Percentiles rank a stretch among this genome's conserved stretches.
phyloP scores from a whole-genome alignment of 2,888 invertebrate species.

The Lasius fuliginosus region DNA sequence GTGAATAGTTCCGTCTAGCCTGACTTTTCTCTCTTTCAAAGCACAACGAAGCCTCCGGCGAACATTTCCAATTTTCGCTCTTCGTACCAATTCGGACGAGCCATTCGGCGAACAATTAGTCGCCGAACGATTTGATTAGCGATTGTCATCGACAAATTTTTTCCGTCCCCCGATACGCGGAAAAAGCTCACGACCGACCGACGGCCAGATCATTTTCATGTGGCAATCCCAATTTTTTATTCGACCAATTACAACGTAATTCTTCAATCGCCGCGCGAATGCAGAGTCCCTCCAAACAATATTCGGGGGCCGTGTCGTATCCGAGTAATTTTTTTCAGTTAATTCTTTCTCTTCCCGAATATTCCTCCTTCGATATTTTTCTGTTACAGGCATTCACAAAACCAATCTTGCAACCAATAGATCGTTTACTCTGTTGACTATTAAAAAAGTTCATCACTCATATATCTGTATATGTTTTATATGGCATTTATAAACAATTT shows the following conservation, averaged over 20 bases:
- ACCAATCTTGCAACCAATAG: conserved; percentile 54
- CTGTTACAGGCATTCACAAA: conserved; percentile 52
- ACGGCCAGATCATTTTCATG: conserved; percentile 68
- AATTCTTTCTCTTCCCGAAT: conserved; percentile 53
- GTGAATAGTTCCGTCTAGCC: conserved; percentile 65
- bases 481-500: conserved; percentile 18
- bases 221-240: conserved; percentile 62
- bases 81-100: conserved; percentile 78
- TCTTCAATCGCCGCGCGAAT: conserved; percentile 54
- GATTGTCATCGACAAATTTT: conserved; percentile 81
- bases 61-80: conserved; percentile 79
- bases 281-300: conserved; percentile 54
- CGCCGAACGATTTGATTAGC: conserved; percentile 83
- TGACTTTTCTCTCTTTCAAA: conserved; percentile 73
- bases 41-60: conserved; percentile 73
- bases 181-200: conserved; percentile 62
- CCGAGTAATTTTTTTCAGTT: conserved; percentile 56
- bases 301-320: conserved; percentile 53
- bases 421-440: conserved; percentile 43
- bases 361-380: conserved; percentile 53
- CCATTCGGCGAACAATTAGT: conserved; percentile 83
- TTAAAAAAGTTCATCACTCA: conserved; percentile 51
- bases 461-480: background rate
- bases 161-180: conserved; percentile 55
- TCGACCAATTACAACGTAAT: conserved; percentile 54